Evolutionary conservation across 2,113 vertebrate species (phyloP).

Genomic region (Bolborhynchus lineola): DNA sequence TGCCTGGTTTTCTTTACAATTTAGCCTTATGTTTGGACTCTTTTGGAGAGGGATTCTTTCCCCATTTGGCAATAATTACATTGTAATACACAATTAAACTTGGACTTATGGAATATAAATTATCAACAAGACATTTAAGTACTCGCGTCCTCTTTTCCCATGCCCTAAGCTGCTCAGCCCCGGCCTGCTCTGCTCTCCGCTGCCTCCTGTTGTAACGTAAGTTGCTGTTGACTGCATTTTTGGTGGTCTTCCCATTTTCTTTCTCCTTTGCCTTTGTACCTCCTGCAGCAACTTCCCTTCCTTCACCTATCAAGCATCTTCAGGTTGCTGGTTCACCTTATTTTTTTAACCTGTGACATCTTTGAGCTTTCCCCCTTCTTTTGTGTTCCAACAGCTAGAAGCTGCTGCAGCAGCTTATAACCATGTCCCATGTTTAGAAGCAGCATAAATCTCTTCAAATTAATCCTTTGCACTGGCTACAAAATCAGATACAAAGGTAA

Average conservation of each 20-base stretch:
- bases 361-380: background rate
- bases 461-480: background rate
- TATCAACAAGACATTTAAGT: background rate
- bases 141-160: background rate
- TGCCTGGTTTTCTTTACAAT: background rate
- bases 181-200: background rate
- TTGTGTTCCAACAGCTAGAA: background rate
- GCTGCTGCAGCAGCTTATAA: background rate
- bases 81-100: background rate
- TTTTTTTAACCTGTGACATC: background rate
- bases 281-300: background rate
- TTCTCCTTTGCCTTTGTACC: background rate
- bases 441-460: background rate
- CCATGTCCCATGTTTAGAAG: background rate
- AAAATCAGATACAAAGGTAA: background rate
- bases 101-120: background rate
- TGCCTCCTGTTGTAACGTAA: background rate
- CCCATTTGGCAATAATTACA: background rate
- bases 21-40: background rate
- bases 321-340: background rate
- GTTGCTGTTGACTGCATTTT: background rate
- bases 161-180: background rate
- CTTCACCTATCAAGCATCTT: background rate
- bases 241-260: background rate
- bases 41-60: background rate